Percentiles rank a stretch among this genome's conserved stretches.
These are phyloP conservation scores for Denticeps clupeoides DNA, from an alignment of 2,797 vertebrate species.

Conservation along the genomic window DNA sequence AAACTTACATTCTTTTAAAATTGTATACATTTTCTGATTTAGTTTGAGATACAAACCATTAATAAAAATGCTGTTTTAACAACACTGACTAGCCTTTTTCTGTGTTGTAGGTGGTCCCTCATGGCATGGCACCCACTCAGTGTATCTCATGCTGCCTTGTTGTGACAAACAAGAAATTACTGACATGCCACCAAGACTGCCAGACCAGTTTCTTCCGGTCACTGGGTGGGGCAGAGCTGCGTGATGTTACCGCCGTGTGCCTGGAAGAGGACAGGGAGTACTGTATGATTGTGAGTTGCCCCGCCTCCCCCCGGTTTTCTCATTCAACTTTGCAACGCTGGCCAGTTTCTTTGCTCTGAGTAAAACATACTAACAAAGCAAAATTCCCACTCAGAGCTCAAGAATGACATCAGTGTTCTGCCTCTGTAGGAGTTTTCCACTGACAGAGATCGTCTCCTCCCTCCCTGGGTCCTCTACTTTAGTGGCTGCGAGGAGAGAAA, in stretches of 20 bases:
- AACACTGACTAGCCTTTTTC: neutral
- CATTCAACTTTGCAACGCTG: neutral
- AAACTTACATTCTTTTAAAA: too few relatives aligned
- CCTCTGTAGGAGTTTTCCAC: conserved; percentile 73
- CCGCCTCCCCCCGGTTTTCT: neutral
- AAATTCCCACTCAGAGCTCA: too few relatives aligned
- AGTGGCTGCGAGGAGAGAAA: conserved; percentile 80
- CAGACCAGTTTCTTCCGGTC: conserved; percentile 97
- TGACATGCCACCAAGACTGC: conserved; percentile 94
- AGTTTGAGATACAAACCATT: too few relatives aligned
- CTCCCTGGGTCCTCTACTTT: conserved; percentile 88
- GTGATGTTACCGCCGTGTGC: conserved; percentile 58
- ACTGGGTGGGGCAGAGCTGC: conserved; percentile 65
- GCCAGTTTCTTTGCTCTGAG: neutral
- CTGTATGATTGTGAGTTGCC: conserved; percentile 77
- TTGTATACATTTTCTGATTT: too few relatives aligned
- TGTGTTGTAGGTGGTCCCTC: conserved; percentile 73
- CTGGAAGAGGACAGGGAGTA: conserved; percentile 70
- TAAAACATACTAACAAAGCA: too few relatives aligned
- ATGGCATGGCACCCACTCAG: conserved; percentile 70
- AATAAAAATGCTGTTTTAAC: too few relatives aligned
- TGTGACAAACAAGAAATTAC: conserved; percentile 68
- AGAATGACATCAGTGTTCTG: too few relatives aligned
- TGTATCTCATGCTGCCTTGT: conserved; percentile 95
- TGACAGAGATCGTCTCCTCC: conserved; percentile 69